Evolutionary conservation across 2,797 vertebrate genomes (phyloP), one percentile per base, ranked within the genome.

Genomic region (Novumbra hubbsi): DNA sequence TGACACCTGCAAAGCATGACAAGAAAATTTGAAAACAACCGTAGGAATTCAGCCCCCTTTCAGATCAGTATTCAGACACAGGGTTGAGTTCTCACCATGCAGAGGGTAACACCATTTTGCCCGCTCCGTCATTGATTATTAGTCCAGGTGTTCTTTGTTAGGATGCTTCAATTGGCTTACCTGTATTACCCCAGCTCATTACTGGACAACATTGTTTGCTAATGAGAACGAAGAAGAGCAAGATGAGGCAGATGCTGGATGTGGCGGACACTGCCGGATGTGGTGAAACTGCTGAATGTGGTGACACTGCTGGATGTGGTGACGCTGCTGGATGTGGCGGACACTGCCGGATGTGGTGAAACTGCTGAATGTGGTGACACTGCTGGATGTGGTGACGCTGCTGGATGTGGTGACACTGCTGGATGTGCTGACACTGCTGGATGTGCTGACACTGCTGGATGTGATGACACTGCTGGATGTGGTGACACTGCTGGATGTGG

Each of bases 1-100:
- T 14, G 41, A 45, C 41, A 14, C 41, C 41, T 2, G 12, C 41
- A 14, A 38, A 38, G 34, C 8, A 12, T 11, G 41, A 45, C 41
- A 45, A 45, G 14, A 11, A 38, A 45, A 45, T 45, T 2, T 45
- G n/a, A n/a, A 55, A 2, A 19, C 6, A 55, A 55, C 3, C 0
- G n/a, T 1, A 55, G 16, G 2, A 55, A 55, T 55, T 19, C 16
- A 1, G n/a, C 21, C 24, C 55, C 24, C 55, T 1, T 11, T 57
- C 9, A 57, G 55, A 57, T 73, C 62, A 32, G 71, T 63, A 45
- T 62, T 74, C 16, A 74, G 12, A 27, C 50, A 55, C 48, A 32
- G n/a, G 63, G 15, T 41, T 12, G 5, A 34, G 30, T 17, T 24
- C 7, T 41, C 3, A 30, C 21, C 15, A 30, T 16, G 6, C 0